Base-by-base conservation (phyloP, 2,888 invertebrate genomes). In the Tricholauxania praeusta region DNA sequence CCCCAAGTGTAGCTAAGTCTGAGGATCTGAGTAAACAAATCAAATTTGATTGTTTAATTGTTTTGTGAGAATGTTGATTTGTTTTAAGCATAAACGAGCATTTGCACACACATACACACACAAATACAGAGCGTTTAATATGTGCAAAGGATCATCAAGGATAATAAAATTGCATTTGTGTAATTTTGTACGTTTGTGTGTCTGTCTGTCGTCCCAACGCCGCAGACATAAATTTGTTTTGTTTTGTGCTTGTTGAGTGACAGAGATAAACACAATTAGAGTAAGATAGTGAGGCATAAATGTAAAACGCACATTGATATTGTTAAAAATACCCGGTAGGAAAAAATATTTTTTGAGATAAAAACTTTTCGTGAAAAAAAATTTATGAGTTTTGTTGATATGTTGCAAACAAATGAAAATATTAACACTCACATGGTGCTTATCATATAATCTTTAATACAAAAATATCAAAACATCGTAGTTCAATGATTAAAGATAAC, bases 41-140 rank as follows among this genome's bases (percentile, higher is more conserved):
- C 70, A 63, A 70, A 63, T 70, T 63, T 70, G 63, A 70, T 70
- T 62, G 53, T 63, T 70, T 70, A 70, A 70, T 70, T 70, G 70
- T 63, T 70, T 70, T 70, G 70, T 63, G 70, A 63, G 53, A 53
- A 63, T 63, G 62, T 53, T 70, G 62, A 70, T 52, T 63, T 69
- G 32, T 49, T 60, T 51, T 47, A 57, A 51, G 52, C 51, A 59
- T 19, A 74, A 32, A 48, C 48, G 57, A 51, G 68, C 73, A 60
- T 57, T 73, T 12, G 12, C 17, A 10, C 69, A 66, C 63, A 67
- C 53, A 62, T 51, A 57, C 51, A n/a, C 64, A 3, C 64, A 64
- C 64, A n/a, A n/a, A n/a, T n/a, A 62, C 62, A 62, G 3, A 48
- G 17, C 17, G 55, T 12, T 63, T 32, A 47, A 67, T 39, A 55